These are phyloP conservation scores for Synergus laeviventris DNA, from an alignment of 2,888 invertebrate genomes.

Conservation along the genomic window DNA sequence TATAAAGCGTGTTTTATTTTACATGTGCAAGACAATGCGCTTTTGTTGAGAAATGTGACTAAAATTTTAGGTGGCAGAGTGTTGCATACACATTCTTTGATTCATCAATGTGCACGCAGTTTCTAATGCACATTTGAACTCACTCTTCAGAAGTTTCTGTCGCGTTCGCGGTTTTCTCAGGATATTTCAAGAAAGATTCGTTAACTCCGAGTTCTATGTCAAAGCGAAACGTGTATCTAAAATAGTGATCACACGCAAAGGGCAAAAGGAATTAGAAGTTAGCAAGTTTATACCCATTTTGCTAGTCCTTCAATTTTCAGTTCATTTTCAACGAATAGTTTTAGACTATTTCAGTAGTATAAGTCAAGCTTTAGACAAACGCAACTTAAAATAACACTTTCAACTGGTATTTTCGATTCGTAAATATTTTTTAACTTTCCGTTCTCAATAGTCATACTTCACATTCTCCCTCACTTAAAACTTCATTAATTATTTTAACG, in stretches of 20 bases:
- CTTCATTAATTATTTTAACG: slow-evolving; percentile 26
- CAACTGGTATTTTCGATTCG: not conserved
- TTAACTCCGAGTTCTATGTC: not conserved
- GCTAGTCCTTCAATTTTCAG: not conserved
- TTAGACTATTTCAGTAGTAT: not conserved
- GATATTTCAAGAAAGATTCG: not conserved
- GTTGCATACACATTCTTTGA: not conserved
- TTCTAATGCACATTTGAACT: not conserved
- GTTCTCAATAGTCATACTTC: not conserved
- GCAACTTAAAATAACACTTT: not conserved
- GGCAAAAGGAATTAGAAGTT: not conserved
- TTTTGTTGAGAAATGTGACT: not conserved
- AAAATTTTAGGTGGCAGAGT: not conserved
- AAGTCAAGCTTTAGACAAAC: not conserved
- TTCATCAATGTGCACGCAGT: not conserved
- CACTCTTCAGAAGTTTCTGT: not conserved
- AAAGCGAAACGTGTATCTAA: not conserved
- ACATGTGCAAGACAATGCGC: not conserved
- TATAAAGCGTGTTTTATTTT: not conserved
- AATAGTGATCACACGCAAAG: not conserved
- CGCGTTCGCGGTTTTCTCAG: not conserved
- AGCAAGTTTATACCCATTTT: not conserved
- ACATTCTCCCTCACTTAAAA: not conserved
- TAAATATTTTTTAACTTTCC: not conserved
- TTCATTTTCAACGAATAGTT: not conserved